Evolutionary conservation across 2,888 invertebrate species (phyloP).

Genomic region (Andrena marginata): DNA sequence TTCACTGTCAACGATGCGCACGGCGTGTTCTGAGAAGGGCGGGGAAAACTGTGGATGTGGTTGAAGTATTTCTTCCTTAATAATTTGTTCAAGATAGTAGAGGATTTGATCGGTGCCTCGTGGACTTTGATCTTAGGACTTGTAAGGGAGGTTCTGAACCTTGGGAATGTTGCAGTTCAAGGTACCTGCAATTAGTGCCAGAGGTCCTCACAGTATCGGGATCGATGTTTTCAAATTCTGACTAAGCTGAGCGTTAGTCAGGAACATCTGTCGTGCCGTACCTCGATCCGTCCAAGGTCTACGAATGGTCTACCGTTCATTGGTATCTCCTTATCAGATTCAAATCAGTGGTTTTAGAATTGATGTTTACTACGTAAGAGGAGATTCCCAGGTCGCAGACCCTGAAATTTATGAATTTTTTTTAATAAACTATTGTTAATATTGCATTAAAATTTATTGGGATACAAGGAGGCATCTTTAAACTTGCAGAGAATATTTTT

Average conservation of each 20-base stretch:
- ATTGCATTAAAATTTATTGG: too few species aligned
- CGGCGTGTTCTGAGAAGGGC: neutral
- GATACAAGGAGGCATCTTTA: too few species aligned
- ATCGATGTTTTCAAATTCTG: conserved; percentile 79
- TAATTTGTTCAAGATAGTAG: neutral
- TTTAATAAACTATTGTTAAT: too few species aligned
- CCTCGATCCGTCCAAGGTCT: conserved; percentile 66
- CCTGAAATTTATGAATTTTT: too few species aligned
- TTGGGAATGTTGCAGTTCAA: conserved; percentile 36
- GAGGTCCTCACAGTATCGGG: conserved; percentile 55
- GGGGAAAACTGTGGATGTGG: too few species aligned
- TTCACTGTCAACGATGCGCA: neutral
- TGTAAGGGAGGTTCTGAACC: conserved; percentile 17
- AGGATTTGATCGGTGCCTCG: neutral
- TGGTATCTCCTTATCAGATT: conserved; percentile 58
- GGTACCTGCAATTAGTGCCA: conserved; percentile 51
- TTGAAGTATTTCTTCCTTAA: too few species aligned
- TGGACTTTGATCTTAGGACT: conserved; percentile 3
- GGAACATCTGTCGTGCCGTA: conserved; percentile 83
- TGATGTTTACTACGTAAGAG: neutral
- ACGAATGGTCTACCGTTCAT: conserved; percentile 56
- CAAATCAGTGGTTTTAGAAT: neutral
- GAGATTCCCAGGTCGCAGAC: too few species aligned
- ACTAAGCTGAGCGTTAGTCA: conserved; percentile 75
- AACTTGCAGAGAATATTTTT: too few species aligned